Base-by-base conservation (phyloP, 2,113 vertebrate species). In the Bufo gargarizans region DNA sequence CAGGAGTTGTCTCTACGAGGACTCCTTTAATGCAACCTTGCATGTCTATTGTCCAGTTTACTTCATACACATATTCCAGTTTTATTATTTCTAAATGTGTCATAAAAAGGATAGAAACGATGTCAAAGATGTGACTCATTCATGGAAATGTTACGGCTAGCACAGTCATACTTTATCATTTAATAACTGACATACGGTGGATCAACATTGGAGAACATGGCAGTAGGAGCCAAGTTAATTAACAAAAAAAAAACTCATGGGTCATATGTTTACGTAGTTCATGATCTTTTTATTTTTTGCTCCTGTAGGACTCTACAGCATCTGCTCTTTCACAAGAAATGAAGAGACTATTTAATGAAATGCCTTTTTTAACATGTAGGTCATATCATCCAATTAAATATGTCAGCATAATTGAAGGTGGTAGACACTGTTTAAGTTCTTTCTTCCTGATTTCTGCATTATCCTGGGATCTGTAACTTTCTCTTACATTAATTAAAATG, bases 361-460 rank as follows among this genome's bases (percentile, higher is more conserved):
- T 61, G 69, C 20, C 12, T 82, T 72, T 88, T 88, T 61, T 45
- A 76, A 77, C 56, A 88, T 88, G 55, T 82, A 88, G 79, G 86
- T 88, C 86, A 83, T 77, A 47, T 76, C 45, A 53, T 86, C 55
- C 76, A 61, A 82, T 33, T 82, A 82, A 81, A 58, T 82, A 87
- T 81, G 53, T 7, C 77, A 87, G 72, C 63, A 58, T 81, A 49
- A 87, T 71, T 87, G 67, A 49, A 82, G 50, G 63, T 87, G 53
- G 77, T 59, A 87, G 77, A 53, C 59, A 55, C 19, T 82, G 43
- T 47, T 87, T 49, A 81, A 50, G 20, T 76, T 76, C 43, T 76
- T 63, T 63, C 74, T 56, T 58, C n/a, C 49, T 87, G 49, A 67
- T 87, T 53, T 43, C 6, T 87, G 56, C 43, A 88, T 82, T 77